Evolutionary conservation across 1,140 invertebrate species (phyloP).

Genomic region (Eupristina koningsbergeri): DNA sequence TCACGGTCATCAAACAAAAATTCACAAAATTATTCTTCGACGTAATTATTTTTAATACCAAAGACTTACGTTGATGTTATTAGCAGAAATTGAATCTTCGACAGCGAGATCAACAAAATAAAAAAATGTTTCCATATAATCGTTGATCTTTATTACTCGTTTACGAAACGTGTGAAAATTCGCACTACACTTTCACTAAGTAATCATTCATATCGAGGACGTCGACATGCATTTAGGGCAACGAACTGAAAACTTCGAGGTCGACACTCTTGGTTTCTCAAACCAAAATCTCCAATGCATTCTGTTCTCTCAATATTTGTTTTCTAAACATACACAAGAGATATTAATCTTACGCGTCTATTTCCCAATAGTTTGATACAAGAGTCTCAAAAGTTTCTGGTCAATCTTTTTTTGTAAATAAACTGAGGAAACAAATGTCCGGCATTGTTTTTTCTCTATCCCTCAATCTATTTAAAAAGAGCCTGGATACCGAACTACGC

Average conservation of each 20-base stretch:
- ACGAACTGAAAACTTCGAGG: neutral
- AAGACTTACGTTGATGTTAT: neutral
- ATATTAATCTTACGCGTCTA: neutral
- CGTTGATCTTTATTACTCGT: neutral
- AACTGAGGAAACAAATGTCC: neutral
- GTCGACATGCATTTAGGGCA: neutral
- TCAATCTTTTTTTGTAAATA: neutral
- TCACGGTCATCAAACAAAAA: too few species aligned
- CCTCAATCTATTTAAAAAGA: too few species aligned
- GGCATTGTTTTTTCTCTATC: neutral
- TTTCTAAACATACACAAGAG: neutral
- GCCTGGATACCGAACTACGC: neutral
- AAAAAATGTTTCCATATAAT: neutral
- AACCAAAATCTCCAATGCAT: too few species aligned
- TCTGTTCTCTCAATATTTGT: neutral
- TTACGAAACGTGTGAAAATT: neutral
- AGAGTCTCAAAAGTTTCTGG: neutral
- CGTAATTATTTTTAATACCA: too few species aligned
- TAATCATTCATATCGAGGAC: neutral
- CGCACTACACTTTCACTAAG: conserved; percentile 15
- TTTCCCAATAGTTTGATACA: neutral
- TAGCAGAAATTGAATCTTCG: neutral
- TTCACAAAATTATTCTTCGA: too few species aligned
- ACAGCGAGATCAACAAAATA: too few species aligned
- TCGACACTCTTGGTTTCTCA: neutral